Evolutionary conservation across 2,113 vertebrate species (phyloP).

Genomic region (Chloropsis hardwickii): DNA sequence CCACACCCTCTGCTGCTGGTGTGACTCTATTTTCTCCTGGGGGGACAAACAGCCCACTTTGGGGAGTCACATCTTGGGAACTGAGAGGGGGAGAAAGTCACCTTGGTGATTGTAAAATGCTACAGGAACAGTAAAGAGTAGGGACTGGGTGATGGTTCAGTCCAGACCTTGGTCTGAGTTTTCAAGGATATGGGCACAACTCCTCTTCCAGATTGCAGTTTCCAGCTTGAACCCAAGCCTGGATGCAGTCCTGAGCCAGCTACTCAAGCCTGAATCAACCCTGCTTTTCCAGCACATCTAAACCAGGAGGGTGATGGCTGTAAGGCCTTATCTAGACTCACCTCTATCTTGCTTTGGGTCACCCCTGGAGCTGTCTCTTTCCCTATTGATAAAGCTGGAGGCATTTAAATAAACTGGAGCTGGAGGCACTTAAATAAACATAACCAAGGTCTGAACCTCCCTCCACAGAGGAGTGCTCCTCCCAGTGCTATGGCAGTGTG

Average conservation of each 20-base stretch:
- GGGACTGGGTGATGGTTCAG: not conserved
- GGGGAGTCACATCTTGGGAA: not conserved
- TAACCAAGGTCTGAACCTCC: not conserved
- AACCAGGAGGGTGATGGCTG: not conserved
- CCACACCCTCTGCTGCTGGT: slow-evolving; percentile 69
- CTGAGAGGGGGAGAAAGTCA: not conserved
- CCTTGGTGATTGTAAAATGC: not conserved
- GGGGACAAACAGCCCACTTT: slow-evolving; percentile 24
- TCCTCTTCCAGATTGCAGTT: not conserved
- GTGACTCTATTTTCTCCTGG: slow-evolving; percentile 51
- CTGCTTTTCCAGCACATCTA: too few relatives aligned
- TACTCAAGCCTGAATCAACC: not conserved
- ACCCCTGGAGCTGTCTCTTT: not conserved
- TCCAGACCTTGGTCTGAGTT: not conserved
- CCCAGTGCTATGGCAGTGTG: rapidly evolving
- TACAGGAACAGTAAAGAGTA: not conserved
- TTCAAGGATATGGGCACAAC: not conserved
- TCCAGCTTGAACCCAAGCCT: not conserved
- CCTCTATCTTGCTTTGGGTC: not conserved
- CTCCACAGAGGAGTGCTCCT: not conserved
- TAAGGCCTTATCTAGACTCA: not conserved
- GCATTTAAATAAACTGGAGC: not conserved
- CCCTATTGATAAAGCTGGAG: not conserved
- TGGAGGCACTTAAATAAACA: not conserved
- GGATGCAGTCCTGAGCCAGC: not conserved